phyloP scores from a whole-genome alignment of 2,797 vertebrate species.

The Chaunax sp. region DNA sequence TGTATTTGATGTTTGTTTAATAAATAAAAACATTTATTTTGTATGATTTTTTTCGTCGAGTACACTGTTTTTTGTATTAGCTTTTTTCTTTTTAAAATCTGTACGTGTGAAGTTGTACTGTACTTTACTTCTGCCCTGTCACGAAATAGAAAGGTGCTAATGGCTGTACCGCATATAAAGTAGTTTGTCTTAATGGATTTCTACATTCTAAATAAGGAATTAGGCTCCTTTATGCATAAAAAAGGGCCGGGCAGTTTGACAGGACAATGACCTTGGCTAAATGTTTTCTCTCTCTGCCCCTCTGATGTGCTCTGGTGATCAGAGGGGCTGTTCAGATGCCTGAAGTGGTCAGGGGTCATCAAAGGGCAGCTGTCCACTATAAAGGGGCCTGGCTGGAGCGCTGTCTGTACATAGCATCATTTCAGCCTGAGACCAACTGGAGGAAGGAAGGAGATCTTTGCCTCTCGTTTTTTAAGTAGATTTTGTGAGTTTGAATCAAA shows the following conservation, averaged over 20 bases:
- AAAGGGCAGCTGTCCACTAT: constrained; percentile 82
- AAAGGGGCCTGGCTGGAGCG: constrained; percentile 72
- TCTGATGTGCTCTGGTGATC: constrained; percentile 79
- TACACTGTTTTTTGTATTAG: background rate
- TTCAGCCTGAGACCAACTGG: constrained; percentile 64
- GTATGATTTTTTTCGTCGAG: constrained; percentile 7
- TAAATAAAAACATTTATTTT: constrained; percentile 3
- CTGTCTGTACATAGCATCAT: constrained; percentile 67
- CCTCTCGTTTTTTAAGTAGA: background rate
- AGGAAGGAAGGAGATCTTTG: constrained; percentile 59
- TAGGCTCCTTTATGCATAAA: constrained; percentile 37
- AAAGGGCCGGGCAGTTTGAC: constrained; percentile 49
- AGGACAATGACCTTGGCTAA: constrained; percentile 81
- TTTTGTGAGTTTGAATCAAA: constrained; percentile 18
- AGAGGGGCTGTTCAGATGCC: constrained; percentile 79
- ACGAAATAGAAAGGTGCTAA: constrained; percentile 19
- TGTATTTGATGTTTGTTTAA: constrained; percentile 9
- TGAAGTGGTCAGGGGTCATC: constrained; percentile 82
- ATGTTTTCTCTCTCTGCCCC: constrained; percentile 54
- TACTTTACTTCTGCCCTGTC: background rate
- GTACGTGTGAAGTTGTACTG: background rate
- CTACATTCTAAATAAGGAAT: constrained; percentile 41
- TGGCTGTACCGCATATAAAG: constrained; percentile 6
- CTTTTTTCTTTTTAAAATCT: background rate
- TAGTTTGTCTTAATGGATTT: constrained; percentile 30